Conservation (phyloP, 2,113 vertebrate species). For the Caretta caretta region DNA sequence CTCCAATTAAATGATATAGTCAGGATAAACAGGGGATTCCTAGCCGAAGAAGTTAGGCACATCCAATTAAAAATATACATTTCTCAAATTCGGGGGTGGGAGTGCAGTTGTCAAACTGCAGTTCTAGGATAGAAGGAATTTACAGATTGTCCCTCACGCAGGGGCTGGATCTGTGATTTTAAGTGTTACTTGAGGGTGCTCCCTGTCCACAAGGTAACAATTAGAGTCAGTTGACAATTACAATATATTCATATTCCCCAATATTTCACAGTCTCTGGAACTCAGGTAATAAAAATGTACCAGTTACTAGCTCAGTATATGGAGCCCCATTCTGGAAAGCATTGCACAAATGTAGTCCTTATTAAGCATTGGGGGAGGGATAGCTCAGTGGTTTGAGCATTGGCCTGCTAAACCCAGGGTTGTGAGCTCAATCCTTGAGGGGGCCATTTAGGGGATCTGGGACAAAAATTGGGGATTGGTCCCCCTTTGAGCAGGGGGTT, state of each 20-base stretch:
- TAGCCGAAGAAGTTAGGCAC: not conserved
- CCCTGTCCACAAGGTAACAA: not conserved
- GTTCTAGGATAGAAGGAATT: not conserved
- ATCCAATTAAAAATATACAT: not conserved
- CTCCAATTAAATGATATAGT: not conserved
- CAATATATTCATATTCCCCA: too few relatives aligned
- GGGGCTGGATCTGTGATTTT: not conserved
- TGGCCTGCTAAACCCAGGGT: too few relatives aligned
- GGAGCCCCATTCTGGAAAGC: not conserved
- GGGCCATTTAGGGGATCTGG: too few relatives aligned
- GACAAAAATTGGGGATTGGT: too few relatives aligned
- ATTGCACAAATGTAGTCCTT: not conserved
- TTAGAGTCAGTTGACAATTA: not conserved
- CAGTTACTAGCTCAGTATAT: accelerated
- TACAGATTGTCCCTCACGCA: not conserved
- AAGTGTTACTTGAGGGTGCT: not conserved
- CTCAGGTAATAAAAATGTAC: accelerated
- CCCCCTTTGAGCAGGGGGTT: too few relatives aligned
- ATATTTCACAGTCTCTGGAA: not conserved
- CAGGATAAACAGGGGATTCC: not conserved
- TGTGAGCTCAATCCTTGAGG: too few relatives aligned
- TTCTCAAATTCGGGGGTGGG: not conserved
- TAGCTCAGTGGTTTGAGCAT: too few relatives aligned
- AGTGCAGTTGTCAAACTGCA: not conserved
- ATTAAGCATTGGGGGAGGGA: too few relatives aligned